Base-by-base conservation (phyloP, 2,888 invertebrate genomes). In the Ceratothoa steindachneri region DNA sequence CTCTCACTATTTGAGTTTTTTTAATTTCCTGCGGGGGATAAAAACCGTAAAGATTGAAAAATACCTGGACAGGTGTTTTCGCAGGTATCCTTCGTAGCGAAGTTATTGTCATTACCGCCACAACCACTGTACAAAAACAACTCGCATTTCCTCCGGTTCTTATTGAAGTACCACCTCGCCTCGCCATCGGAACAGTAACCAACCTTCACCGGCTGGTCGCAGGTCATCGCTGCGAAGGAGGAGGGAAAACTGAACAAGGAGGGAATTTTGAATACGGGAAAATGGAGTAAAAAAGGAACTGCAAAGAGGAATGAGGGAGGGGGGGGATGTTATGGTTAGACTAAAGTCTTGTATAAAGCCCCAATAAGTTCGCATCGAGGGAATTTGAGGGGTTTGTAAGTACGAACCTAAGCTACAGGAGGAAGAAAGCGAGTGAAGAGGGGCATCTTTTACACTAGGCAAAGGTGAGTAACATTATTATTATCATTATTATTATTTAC, bases 61-160 rank as follows among this genome's bases (percentile, higher is more conserved):
- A 67, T 52, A 81, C 82, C 81, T 60, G 82, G 82, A 70, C 82
- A 82, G 3, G 77, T 73, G 0, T 80, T 77, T 52, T 82, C 79
- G 77, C 82, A 82, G 67, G 80, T 78, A 28, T 77, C 78, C 66
- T 81, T 80, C 30, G 82, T 81, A 27, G 81, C 78, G 79, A 84
- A 84, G 73, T 83, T 83, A 77, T 84, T 84, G 4, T 73, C 81
- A 71, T 84, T 84, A 2, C 84, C 84, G 9, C 81, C 82, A 81
- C 85, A 85, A n/a, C 85, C 85, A 15, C 85, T 84, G 77, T 82
- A 85, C 41, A 81, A 78, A 80, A 85, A 85, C 5, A 80, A 77
- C 73, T 84, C 83, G 80, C 85, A 85, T 22, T 81, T 77, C 24
- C 81, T 81, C n/a, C 82, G 81, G 9, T 81, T 80, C 0, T 81